Conservation (phyloP, 2,113 vertebrate genomes). For the Xiphophorus couchianus region DNA sequence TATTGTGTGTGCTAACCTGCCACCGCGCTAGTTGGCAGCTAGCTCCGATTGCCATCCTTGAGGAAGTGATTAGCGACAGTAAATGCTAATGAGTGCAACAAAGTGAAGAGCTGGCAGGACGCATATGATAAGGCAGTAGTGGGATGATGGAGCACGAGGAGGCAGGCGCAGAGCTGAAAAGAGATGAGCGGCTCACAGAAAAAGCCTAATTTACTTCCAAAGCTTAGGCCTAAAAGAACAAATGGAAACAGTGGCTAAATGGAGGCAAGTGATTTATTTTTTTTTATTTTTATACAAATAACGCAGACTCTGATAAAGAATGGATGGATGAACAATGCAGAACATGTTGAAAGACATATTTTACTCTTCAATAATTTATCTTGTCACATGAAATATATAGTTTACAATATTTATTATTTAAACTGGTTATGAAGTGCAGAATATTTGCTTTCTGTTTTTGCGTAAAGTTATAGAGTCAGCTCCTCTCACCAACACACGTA, state of each 20-base stretch:
- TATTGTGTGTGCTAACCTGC: constrained; percentile 58
- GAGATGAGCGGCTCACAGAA: constrained; percentile 32
- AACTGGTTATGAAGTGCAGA: not conserved
- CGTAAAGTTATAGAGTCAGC: too few species aligned
- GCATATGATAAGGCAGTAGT: constrained; percentile 46
- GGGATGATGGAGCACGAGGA: constrained; percentile 14
- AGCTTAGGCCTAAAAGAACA: constrained; percentile 27
- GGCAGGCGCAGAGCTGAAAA: constrained; percentile 30
- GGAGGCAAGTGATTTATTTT: not conserved
- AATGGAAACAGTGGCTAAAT: constrained; percentile 16
- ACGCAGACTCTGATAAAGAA: not conserved
- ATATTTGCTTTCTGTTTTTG: too few species aligned
- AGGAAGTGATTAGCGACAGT: constrained; percentile 67
- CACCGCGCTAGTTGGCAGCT: constrained; percentile 51
- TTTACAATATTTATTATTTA: not conserved
- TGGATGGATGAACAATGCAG: not conserved
- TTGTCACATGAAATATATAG: not conserved
- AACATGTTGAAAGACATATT: not conserved
- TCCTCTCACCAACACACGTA: too few species aligned
- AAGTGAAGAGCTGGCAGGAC: constrained; percentile 63
- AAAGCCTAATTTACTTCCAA: constrained; percentile 22
- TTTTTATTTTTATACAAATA: not conserved
- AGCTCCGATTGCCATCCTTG: constrained; percentile 45
- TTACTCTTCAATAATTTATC: not conserved
- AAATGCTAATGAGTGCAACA: constrained; percentile 73